Evolutionary conservation across 2,888 invertebrate species (phyloP).

Genomic region (Aspidiotus destructor): DNA sequence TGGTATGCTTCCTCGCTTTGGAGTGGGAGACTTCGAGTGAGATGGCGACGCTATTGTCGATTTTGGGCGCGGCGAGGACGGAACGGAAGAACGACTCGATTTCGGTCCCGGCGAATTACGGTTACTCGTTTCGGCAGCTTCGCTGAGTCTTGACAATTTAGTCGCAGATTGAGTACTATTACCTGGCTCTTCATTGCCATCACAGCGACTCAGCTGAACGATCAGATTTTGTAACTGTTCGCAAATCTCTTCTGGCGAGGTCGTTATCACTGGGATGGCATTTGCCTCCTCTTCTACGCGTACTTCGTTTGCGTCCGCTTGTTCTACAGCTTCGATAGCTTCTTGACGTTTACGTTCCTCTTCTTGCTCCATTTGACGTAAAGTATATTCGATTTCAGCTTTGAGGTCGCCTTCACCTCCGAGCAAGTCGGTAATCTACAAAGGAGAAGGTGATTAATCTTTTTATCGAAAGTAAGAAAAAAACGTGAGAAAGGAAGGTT

Average conservation of each 20-base stretch:
- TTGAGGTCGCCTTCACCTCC: slow-evolving; percentile 21
- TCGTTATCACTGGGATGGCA: not conserved
- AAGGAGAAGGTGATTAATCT: not conserved
- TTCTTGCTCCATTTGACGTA: slow-evolving; percentile 9
- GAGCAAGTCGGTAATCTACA: slow-evolving; percentile 18
- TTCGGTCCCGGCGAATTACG: too few relatives aligned
- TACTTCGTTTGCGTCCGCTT: slow-evolving; percentile 3
- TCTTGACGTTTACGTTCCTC: slow-evolving; percentile 7
- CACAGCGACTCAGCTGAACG: slow-evolving; percentile 12
- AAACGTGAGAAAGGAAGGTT: not conserved
- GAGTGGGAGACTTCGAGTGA: too few relatives aligned
- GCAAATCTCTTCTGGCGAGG: slow-evolving; percentile 14
- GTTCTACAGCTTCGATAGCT: slow-evolving; percentile 1
- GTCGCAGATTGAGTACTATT: too few relatives aligned
- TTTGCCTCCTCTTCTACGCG: not conserved
- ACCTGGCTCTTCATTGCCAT: not conserved
- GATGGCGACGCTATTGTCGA: too few relatives aligned
- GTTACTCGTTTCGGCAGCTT: too few relatives aligned
- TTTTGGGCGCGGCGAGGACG: too few relatives aligned
- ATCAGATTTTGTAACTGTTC: slow-evolving; percentile 5
- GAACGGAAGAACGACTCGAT: too few relatives aligned
- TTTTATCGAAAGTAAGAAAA: not conserved
- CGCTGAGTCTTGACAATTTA: too few relatives aligned
- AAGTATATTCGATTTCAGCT: slow-evolving; percentile 21
- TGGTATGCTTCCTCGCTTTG: too few relatives aligned